Base-by-base conservation (phyloP, 2,797 vertebrate species). In the Halcyon leucocephala region DNA sequence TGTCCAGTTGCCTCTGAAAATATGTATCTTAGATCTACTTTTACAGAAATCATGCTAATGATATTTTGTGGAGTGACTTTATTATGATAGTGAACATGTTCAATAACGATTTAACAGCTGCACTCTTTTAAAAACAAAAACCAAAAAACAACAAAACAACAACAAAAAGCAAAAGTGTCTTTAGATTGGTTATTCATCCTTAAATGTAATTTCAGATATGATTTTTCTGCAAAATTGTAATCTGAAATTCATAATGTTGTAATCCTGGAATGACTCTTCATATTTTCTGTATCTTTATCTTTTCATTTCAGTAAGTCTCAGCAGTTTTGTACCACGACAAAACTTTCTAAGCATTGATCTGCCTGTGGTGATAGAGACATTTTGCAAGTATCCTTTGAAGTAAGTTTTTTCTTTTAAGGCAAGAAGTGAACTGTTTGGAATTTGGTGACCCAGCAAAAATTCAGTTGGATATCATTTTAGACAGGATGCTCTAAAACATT, bases 351-450 rank as follows among this genome's bases (percentile, higher is more conserved):
- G 99, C 97, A 98, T 99, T 39, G 98, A 99, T 77, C 97, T 99
- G 76, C 99, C 99, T 70, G 98, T 99, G 95, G 98, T 99, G 97
- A 95, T 99, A 95, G 99, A 99, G 96, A 99, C 99, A 9, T 99
- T 99, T 98, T 99, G 99, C 98, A 99, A 99, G 99, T 99, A 99
- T 99, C 99, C 99, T 99, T 99, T 98, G 70, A 86, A 73, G 37
- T 96, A 18, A 89, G 13, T 61, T 86, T 86, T 49, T 82, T 94
- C 86, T 91, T 88, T 79, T 76, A 84, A 82, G 82, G 46, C 79
- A 92, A 92, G 69, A 82, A 90, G 9, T 15, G 37, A 86, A 55
- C 49, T 73, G 26, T 80, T 86, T 26, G 55, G 51, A 74, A 89
- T 77, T 77, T 82, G 44, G 35, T 82, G 64, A 86, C 35, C 46